Percentiles rank a stretch among this genome's conserved stretches.
Conservation (phyloP, 1,140 invertebrate species). For the Orussus abietinus region DNA sequence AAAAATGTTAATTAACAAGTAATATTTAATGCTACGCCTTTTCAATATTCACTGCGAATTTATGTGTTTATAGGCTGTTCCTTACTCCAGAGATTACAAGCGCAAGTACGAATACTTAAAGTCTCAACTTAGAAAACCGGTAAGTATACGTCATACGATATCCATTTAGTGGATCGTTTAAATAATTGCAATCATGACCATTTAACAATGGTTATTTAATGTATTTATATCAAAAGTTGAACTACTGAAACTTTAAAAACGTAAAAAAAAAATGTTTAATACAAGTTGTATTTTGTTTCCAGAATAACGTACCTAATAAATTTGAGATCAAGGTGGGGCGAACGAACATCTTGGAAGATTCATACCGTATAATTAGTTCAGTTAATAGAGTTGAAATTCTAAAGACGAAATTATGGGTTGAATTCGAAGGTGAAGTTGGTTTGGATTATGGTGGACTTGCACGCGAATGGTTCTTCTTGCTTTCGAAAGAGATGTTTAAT, state of each 20-base stretch:
- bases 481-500: slow-evolving; percentile 99
- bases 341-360: slow-evolving; percentile 92
- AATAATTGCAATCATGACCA: neutral
- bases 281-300: slow-evolving; percentile 36
- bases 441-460: slow-evolving; percentile 97
- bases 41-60: slow-evolving; percentile 4
- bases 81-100: slow-evolving; percentile 97
- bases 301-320: slow-evolving; percentile 96
- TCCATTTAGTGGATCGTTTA: no score
- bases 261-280: neutral
- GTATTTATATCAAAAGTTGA: no score
- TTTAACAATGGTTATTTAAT: no score
- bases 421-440: slow-evolving; percentile 96
- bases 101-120: slow-evolving; percentile 98
- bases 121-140: slow-evolving; percentile 90
- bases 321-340: slow-evolving; percentile 94
- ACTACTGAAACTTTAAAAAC: no score
- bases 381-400: slow-evolving; percentile 82
- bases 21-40: slow-evolving; percentile 4
- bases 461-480: slow-evolving; percentile 96
- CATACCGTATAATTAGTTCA: slow-evolving; percentile 83
- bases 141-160: slow-evolving; percentile 66
- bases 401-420: slow-evolving; percentile 97
- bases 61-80: slow-evolving; percentile 69
- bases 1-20: slow-evolving; percentile 7